Conservation (phyloP, 2,797 vertebrate genomes). For the Sebastes trivittatus region DNA sequence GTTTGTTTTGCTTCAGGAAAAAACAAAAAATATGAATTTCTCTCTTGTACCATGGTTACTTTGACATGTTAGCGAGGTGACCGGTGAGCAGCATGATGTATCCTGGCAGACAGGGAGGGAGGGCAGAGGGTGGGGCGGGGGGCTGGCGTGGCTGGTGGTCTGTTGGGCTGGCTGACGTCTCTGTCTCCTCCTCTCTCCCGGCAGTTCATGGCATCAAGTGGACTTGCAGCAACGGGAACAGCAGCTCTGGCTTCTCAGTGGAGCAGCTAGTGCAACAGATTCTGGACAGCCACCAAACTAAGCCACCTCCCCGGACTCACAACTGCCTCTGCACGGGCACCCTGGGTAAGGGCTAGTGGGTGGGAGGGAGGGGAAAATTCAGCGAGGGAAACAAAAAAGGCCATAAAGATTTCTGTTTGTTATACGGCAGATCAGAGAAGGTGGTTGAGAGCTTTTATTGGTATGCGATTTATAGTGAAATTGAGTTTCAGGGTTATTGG, state of each 20-base stretch:
- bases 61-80: slow-evolving; percentile 12
- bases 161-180: slow-evolving; percentile 83
- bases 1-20: slow-evolving; percentile 11
- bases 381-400: slow-evolving; percentile 21
- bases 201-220: slow-evolving; percentile 99
- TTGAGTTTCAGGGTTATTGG: slow-evolving; percentile 39
- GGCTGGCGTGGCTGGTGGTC: slow-evolving; percentile 79
- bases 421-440: slow-evolving; percentile 26
- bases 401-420: slow-evolving; percentile 22
- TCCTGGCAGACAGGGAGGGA: slow-evolving; percentile 40
- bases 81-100: slow-evolving; percentile 11
- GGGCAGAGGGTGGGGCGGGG: slow-evolving; percentile 74
- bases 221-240: slow-evolving; percentile 99
- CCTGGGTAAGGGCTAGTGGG: slow-evolving; percentile 90
- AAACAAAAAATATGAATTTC: not conserved
- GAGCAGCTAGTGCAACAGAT: slow-evolving; percentile 99
- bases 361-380: slow-evolving; percentile 33
- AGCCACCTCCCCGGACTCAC: slow-evolving; percentile 99
- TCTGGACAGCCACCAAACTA: slow-evolving; percentile 99
- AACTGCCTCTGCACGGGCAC: slow-evolving; percentile 99
- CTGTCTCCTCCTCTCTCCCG: slow-evolving; percentile 84
- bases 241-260: slow-evolving; percentile 99
- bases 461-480: slow-evolving; percentile 35
- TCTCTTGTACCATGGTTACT: not conserved
- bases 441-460: slow-evolving; percentile 40